Evolutionary conservation across 2,888 invertebrate species (phyloP).

Genomic region (Priocnemis perturbator): DNA sequence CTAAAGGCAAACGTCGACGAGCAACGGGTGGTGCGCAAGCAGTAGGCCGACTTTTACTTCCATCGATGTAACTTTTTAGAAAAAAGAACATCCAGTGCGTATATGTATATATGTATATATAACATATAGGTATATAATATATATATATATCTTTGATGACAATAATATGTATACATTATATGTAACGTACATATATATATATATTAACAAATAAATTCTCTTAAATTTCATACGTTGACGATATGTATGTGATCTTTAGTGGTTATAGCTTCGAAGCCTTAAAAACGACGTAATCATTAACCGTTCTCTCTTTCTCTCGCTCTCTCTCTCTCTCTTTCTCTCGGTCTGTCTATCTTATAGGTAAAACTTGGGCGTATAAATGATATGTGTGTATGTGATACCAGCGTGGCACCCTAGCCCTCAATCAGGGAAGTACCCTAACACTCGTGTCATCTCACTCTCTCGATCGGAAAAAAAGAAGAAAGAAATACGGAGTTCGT

Average conservation of each 20-base stretch:
- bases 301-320: conserved; percentile 10
- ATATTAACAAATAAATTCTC: conserved; percentile 63
- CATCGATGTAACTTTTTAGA: conserved; percentile 42
- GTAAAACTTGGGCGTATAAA: conserved; percentile 58
- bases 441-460: too few species aligned
- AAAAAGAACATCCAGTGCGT: conserved; percentile 51
- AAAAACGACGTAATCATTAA: conserved; percentile 37
- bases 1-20: neutral
- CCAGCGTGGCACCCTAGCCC: conserved; percentile 23
- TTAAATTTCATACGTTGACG: conserved; percentile 62
- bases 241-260: conserved; percentile 68
- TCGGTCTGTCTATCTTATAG: conserved; percentile 58
- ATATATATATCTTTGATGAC: conserved; percentile 58
- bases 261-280: conserved; percentile 59
- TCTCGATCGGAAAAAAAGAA: too few species aligned
- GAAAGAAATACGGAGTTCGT: too few species aligned
- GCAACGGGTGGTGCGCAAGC: conserved; percentile 16
- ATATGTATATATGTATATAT: conserved; percentile 57
- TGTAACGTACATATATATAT: conserved; percentile 60
- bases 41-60: conserved; percentile 27
- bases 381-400: conserved; percentile 58
- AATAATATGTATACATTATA: conserved; percentile 55
- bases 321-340: too few species aligned
- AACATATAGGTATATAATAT: conserved; percentile 56
- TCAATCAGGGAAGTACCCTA: conserved; percentile 21